phyloP scores from a whole-genome alignment of 2,797 vertebrate genomes.

The Halcyon chelicuti region DNA sequence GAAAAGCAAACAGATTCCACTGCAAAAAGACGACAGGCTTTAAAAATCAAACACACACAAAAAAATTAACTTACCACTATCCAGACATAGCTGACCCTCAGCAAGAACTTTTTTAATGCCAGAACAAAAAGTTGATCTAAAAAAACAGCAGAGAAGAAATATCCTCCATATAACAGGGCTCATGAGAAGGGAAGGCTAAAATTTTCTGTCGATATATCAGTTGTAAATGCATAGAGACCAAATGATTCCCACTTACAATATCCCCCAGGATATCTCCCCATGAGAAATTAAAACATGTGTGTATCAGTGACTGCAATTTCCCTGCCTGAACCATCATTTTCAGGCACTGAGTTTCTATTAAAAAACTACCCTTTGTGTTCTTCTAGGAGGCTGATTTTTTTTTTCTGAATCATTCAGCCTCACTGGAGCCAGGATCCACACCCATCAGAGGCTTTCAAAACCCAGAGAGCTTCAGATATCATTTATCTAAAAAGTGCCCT shows the following conservation, averaged over 20 bases:
- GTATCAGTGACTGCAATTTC: not conserved
- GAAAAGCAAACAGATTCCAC: not conserved
- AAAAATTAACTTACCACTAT: not conserved
- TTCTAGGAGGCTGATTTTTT: not conserved
- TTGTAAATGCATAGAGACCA: not conserved
- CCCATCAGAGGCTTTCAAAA: conserved; percentile 7
- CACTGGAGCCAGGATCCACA: conserved; percentile 35
- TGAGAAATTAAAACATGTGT: not conserved
- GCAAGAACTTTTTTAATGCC: not conserved
- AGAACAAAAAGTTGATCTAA: not conserved
- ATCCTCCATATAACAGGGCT: not conserved
- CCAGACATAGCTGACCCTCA: not conserved
- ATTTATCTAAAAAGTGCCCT: not conserved
- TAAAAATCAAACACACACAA: not conserved
- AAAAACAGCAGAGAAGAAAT: not conserved
- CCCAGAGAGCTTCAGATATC: not conserved
- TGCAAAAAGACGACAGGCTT: not conserved
- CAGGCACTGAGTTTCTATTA: not conserved
- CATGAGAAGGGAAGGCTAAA: not conserved
- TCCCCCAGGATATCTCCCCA: not conserved
- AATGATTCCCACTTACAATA: not conserved
- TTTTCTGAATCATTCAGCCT: not conserved
- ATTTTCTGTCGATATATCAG: not conserved
- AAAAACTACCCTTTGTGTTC: not conserved
- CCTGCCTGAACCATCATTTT: not conserved